Base-by-base conservation (phyloP, 1,140 invertebrate genomes). In the Pectinophora gossypiella region DNA sequence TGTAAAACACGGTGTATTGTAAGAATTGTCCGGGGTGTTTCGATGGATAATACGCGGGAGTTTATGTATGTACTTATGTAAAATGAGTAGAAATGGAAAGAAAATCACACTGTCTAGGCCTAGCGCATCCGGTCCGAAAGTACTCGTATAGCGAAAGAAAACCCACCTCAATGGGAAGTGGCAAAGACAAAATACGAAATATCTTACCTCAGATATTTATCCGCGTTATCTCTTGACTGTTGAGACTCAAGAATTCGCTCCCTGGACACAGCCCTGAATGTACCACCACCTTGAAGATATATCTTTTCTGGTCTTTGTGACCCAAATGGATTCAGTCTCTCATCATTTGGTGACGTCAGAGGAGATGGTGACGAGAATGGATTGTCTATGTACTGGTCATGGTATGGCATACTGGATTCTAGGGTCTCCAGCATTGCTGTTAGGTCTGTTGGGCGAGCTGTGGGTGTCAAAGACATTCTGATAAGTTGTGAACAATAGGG, bases 321-420 rank as follows among this genome's bases (percentile, higher is more conserved):
- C 0, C 68, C 63, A 42, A 87, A 87, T 0, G 78, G 78, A 18
- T 76, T 68, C 9, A 86, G 44, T 48, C 81, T 67, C 1, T 87
- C 85, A 67, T 88, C 85, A 60, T 88, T 89, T 1, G 87, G 87
- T 47, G 87, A 89, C 23, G 85, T 89, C 22, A 89, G 61, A 0
- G 87, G 87, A 36, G 87, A 89, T 42, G 87, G 87, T 49, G 87
- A 89, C 45, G 87, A 89, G 56, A 89, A 89, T 19, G 87, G 87
- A 60, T 89, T 89, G 47, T 89, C 87, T 46, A 89, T 88, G 43
- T 88, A 87, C 38, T 86, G 82, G 23, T 88, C 87, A 51, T 89
- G 76, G 54, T 87, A 89, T 20, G 78, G 72, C 3, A 77, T 80
- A 50, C 69, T 79, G 0, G 85, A 78, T 56, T 87, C 85, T 12